phyloP scores from a whole-genome alignment of 2,888 invertebrate species.

The Elegia similella region DNA sequence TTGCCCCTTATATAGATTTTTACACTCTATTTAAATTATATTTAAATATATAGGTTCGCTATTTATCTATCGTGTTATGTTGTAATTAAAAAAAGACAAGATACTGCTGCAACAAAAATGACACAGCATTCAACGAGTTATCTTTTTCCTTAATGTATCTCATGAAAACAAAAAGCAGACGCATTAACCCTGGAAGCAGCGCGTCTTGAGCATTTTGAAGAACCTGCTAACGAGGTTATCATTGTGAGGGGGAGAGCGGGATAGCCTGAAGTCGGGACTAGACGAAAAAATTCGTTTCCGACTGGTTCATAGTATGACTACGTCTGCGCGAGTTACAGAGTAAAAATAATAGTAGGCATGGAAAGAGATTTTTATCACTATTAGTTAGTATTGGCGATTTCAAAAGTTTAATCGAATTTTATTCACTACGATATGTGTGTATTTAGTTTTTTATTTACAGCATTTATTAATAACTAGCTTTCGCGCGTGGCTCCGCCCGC shows the following conservation, averaged over 20 bases:
- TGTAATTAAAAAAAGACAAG: too few relatives aligned
- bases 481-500: too few relatives aligned
- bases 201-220: slow-evolving; percentile 51
- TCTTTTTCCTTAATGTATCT: not conserved
- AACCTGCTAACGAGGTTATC: slow-evolving; percentile 69
- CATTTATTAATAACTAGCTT: too few relatives aligned
- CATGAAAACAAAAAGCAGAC: not conserved
- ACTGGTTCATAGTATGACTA: slow-evolving; percentile 8
- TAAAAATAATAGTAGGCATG: not conserved
- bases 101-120: not conserved
- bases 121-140: not conserved
- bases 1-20: too few relatives aligned
- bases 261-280: slow-evolving; percentile 47
- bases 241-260: slow-evolving; percentile 57
- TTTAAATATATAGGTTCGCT: too few relatives aligned
- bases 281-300: slow-evolving; percentile 19
- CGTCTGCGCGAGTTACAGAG: not conserved
- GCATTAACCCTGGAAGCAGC: slow-evolving; percentile 38
- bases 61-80: too few relatives aligned
- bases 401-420: too few relatives aligned
- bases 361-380: not conserved
- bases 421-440: too few relatives aligned
- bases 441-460: too few relatives aligned
- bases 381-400: too few relatives aligned
- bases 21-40: too few relatives aligned